Evolutionary conservation across 2,113 vertebrate species (phyloP), one percentile per base, ranked within the genome.

Genomic region (Glaucomys volans): DNA sequence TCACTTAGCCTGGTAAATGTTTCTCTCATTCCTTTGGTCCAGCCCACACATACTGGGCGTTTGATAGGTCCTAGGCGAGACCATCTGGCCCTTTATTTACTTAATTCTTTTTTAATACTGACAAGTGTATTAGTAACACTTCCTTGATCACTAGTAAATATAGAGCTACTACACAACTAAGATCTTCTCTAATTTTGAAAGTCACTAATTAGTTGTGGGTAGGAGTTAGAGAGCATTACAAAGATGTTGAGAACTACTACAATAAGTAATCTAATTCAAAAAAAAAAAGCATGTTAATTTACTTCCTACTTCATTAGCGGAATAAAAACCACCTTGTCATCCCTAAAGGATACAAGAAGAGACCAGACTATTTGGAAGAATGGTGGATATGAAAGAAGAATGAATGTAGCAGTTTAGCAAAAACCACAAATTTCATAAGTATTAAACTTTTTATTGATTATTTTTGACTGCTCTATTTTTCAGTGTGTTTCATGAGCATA

Each of bases 71-170:
- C 96, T 96, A 79, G 44, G 89, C 95, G 93, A 62, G 6, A 44
- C 93, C 93, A 87, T 84, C 91, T 97, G 86, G 22, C 35, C 20
- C 74, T 97, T 96, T 91, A 94, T 94, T 97, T 90, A 66, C 87
- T 96, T 92, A 87, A 96, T 95, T 74, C 71, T 88, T 97, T 95
- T 98, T 82, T 79, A 94, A 96, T 74, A 91, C 90, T 96, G 69
- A 96, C 95, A 97, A 97, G 91, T 94, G 28, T 84, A 97, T 97
- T 95, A 96, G 83, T 93, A 92, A 94, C 92, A 90, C 94, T 28
- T 2, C n/a, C 16, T 20, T 98, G 87, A 96, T 96, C 92, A 90
- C 52, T 97, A 89, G 47, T 82, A 95, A 97, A 95, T 30, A 50
- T 13, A 79, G 37, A 69, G 79, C 30, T 95, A 64, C 17, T 80